A percentile compares a stretch with the other conserved stretches of the same genome.
Evolutionary conservation across 2,113 vertebrate species (phyloP).

Genomic region (Atractosteus spatula): DNA sequence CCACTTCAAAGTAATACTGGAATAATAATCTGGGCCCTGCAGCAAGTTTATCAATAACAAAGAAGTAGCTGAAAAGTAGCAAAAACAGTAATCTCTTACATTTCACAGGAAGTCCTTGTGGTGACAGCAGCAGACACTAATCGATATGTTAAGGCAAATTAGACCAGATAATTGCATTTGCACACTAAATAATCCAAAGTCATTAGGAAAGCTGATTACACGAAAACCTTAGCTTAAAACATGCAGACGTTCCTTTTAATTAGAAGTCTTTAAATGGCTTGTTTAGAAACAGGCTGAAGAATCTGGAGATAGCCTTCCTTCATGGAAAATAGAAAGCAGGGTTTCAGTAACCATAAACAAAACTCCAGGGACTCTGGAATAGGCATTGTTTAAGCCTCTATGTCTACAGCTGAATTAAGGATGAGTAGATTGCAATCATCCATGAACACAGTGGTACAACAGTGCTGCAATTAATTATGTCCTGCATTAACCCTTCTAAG

Average conservation of each 20-base stretch:
- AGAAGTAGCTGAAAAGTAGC: background rate
- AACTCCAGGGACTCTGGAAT: background rate
- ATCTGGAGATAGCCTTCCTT: constrained; percentile 17
- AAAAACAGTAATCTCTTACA: background rate
- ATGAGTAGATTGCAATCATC: background rate
- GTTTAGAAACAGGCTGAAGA: constrained; percentile 24
- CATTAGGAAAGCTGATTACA: constrained; percentile 43
- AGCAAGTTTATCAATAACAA: background rate
- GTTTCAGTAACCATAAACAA: constrained; percentile 1
- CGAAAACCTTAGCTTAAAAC: constrained; percentile 33
- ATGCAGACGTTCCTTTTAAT: constrained; percentile 29
- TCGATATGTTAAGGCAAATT: constrained; percentile 43
- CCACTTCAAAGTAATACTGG: background rate
- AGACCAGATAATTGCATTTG: constrained; percentile 39
- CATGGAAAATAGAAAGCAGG: background rate
- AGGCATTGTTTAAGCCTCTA: background rate
- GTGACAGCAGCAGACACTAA: constrained; percentile 29
- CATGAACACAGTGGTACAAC: background rate
- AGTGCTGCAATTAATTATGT: background rate
- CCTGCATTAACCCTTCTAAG: background rate
- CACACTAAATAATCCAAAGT: constrained; percentile 44
- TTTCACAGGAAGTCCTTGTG: constrained; percentile 26
- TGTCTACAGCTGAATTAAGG: constrained; percentile 7
- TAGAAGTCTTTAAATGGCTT: constrained; percentile 24
- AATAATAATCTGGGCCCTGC: too few species aligned